Percentiles rank a stretch among this genome's conserved stretches.
These are phyloP conservation scores for Drosophila neonasuta DNA, from an alignment of 2,888 invertebrate species.

Conservation along the genomic window DNA sequence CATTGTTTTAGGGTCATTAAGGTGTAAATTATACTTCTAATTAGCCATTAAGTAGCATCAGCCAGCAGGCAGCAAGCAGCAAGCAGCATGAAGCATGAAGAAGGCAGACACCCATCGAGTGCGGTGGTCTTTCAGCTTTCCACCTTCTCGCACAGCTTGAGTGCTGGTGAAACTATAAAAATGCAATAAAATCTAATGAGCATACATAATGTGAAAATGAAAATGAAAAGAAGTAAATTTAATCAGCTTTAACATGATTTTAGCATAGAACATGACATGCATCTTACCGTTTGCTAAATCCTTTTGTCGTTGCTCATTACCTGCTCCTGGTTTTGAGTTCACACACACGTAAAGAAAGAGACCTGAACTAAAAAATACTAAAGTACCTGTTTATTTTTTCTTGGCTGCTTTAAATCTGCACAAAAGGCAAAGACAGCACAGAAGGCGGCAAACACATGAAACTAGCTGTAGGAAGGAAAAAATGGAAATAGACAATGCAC, in stretches of 20 bases:
- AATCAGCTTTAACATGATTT: conserved; percentile 39
- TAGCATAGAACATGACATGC: conserved; percentile 14
- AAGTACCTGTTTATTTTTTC: background rate
- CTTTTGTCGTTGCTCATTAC: conserved; percentile 30
- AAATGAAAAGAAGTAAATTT: conserved; percentile 58
- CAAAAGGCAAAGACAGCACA: conserved; percentile 24
- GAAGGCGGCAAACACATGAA: conserved; percentile 14
- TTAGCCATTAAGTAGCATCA: conserved; percentile 71
- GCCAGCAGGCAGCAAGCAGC: conserved; percentile 31
- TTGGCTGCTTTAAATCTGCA: conserved; percentile 25
- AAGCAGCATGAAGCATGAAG: conserved; percentile 38
- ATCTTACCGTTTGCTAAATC: conserved; percentile 6
- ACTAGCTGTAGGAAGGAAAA: background rate
- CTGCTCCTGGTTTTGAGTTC: conserved; percentile 22
- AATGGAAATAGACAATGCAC: conserved; percentile 36
- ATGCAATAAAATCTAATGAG: conserved; percentile 73
- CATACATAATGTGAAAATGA: conserved; percentile 58
- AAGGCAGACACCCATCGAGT: conserved; percentile 16
- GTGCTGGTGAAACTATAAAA: conserved; percentile 39
- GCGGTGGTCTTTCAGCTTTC: conserved; percentile 14
- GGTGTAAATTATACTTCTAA: conserved; percentile 78
- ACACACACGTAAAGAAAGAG: conserved; percentile 20
- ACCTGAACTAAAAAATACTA: conserved; percentile 16
- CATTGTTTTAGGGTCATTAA: conserved; percentile 72
- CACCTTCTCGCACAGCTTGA: background rate